phyloP scores from a whole-genome alignment of 1,140 invertebrate genomes.

The Orchesella cincta region DNA sequence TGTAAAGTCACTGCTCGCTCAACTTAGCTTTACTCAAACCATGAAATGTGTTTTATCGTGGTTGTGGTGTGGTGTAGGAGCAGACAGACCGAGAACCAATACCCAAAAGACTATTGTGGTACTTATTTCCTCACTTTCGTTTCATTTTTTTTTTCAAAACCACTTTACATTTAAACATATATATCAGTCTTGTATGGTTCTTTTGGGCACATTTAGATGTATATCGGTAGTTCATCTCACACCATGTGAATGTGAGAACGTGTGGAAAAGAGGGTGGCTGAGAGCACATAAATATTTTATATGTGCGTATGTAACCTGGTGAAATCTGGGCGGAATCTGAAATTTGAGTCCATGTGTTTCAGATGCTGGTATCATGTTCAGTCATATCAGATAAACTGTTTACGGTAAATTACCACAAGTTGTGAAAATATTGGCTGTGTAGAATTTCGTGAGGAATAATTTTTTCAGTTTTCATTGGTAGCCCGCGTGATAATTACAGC shows the following conservation, averaged over 20 bases:
- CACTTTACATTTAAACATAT: background rate
- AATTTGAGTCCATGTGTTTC: constrained; percentile 27
- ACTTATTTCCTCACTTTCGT: background rate
- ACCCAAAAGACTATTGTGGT: background rate
- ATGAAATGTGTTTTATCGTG: background rate
- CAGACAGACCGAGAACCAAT: background rate
- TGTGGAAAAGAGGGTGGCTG: background rate
- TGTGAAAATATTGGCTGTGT: background rate
- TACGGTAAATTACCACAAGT: background rate
- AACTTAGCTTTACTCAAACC: background rate
- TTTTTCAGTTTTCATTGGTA: background rate
- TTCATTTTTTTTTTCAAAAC: background rate
- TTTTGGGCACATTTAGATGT: background rate
- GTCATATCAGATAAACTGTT: background rate
- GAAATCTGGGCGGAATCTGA: constrained; percentile 37
- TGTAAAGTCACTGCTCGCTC: constrained; percentile 10
- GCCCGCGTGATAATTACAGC: too few species aligned
- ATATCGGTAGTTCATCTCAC: background rate
- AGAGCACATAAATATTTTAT: constrained; percentile 35
- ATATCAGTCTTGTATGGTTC: background rate
- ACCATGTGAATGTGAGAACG: background rate
- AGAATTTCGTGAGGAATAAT: background rate
- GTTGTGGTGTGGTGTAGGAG: background rate
- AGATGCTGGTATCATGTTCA: background rate
- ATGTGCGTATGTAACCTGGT: too few species aligned